Evolutionary conservation across 2,797 vertebrate genomes (phyloP), one percentile per base, ranked within the genome.

Genomic region (Crocidura indochinensis): DNA sequence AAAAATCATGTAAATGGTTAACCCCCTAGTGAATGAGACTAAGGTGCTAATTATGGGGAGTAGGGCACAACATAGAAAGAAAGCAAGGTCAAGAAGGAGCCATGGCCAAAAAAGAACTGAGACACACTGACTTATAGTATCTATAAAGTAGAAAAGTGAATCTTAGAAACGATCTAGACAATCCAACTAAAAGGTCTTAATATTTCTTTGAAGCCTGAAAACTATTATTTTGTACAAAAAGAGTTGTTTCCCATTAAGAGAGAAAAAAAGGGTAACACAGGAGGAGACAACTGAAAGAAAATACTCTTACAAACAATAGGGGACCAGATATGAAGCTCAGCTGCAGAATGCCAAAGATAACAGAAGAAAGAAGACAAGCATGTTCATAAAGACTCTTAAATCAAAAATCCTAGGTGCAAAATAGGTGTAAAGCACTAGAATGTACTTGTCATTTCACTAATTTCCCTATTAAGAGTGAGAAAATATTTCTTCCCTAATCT

Each of bases 401-500:
- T 92, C 2, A 88, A 87, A 92, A 93, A 83, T 72, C 84, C 1
- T 15, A 6, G 12, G 26, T 67, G 6, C 62, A 75, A 74, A 26
- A 69, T 14, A 90, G 47, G 44, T 29, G 75, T 65, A 90, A 78
- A 56, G 22, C 11, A 60, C 56, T 77, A 80, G 49, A 78, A 12
- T 94, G 67, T 68, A 88, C 27, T 76, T 31, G n/a, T 46, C 2
- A 88, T 44, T 94, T 87, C 74, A 78, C 67, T 68, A 75, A 84
- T 51, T 14, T 9, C 11, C 20, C 51, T 92, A 6, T 26, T 71
- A 65, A 84, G 3, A 69, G 10, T 27, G 6, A 51, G 47, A 90
- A 94, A 81, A 71, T 76, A 92, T 64, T 78, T 94, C 20, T 93
- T 73, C n/a, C 53, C 53, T 72, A 91, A 69, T 1, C 49, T 56